Evolutionary conservation across 2,888 invertebrate genomes (phyloP).

Genomic region (Oscheius sp.): DNA sequence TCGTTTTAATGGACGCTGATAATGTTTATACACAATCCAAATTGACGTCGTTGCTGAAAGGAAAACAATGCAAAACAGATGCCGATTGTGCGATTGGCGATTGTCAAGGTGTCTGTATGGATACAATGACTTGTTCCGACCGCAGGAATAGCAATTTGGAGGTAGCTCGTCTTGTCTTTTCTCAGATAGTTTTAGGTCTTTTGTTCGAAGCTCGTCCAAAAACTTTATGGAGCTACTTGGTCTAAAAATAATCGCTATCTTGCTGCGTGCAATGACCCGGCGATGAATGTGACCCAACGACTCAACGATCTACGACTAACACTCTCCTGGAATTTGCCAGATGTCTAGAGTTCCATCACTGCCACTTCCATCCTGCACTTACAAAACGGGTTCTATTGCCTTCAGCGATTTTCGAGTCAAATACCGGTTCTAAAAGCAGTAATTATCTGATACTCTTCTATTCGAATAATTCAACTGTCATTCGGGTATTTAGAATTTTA

Average conservation of each 20-base stretch:
- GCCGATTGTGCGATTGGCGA: slow-evolving; percentile 66
- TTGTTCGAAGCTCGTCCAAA: slow-evolving; percentile 67
- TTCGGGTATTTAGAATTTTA: no score
- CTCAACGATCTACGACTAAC: slow-evolving; percentile 65
- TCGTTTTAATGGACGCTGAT: slow-evolving; percentile 69
- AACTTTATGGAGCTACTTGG: slow-evolving; percentile 69
- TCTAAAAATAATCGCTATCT: slow-evolving; percentile 69
- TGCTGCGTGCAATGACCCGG: slow-evolving; percentile 64
- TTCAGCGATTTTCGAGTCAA: not conserved
- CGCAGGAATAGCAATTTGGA: slow-evolving; percentile 68
- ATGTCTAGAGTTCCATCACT: slow-evolving; percentile 50
- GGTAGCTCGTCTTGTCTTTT: slow-evolving; percentile 39
- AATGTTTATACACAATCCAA: slow-evolving; percentile 67
- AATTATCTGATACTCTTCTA: no score
- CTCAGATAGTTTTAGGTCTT: slow-evolving; percentile 61
- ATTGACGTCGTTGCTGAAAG: slow-evolving; percentile 56
- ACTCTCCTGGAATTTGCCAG: slow-evolving; percentile 68
- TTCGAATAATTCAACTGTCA: no score
- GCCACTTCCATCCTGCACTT: not conserved
- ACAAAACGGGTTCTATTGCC: slow-evolving; percentile 2
- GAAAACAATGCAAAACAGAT: slow-evolving; percentile 59
- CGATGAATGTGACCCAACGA: slow-evolving; percentile 58
- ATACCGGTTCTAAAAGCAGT: not conserved
- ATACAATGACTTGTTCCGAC: slow-evolving; percentile 59
- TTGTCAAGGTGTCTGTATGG: slow-evolving; percentile 49